Conservation (phyloP, 2,113 vertebrate genomes). For the Nyctereutes procyonoides region DNA sequence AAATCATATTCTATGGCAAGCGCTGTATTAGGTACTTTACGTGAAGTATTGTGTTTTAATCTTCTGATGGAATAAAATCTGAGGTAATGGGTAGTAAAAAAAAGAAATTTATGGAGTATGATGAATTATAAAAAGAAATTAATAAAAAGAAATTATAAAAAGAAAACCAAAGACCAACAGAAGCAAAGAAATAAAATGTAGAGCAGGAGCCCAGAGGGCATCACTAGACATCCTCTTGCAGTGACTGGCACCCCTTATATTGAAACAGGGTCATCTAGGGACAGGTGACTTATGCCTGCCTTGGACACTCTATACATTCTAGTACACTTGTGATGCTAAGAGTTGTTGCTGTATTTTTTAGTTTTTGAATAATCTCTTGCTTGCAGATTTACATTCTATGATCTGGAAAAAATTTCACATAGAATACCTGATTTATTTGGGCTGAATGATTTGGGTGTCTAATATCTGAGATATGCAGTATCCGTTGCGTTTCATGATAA, state of each 20-base stretch:
- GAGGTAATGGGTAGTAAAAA: not conserved
- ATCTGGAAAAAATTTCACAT: not conserved
- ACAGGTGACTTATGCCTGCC: not conserved
- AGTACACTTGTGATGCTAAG: not conserved
- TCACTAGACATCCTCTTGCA: not conserved
- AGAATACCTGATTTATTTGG: not conserved
- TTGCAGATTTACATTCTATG: not conserved
- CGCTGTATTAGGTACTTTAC: not conserved
- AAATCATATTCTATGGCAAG: too few species aligned
- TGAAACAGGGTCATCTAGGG: not conserved
- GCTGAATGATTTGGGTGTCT: not conserved
- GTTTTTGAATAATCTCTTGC: not conserved
- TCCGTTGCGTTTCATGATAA: not conserved
- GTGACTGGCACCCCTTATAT: not conserved
- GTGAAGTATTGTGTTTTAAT: not conserved
- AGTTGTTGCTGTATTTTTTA: not conserved
- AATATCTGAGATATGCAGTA: not conserved
- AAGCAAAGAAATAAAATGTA: not conserved
- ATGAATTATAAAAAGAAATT: not conserved
- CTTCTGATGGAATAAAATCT: not conserved
- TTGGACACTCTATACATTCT: not conserved
- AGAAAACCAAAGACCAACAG: not conserved
- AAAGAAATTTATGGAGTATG: not conserved
- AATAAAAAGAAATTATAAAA: not conserved
- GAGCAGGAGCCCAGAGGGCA: not conserved